A percentile compares a stretch with the other conserved stretches of the same genome.
These are phyloP conservation scores for Percina caprodes DNA, from an alignment of 2,113 vertebrate species.

Conservation along the genomic window DNA sequence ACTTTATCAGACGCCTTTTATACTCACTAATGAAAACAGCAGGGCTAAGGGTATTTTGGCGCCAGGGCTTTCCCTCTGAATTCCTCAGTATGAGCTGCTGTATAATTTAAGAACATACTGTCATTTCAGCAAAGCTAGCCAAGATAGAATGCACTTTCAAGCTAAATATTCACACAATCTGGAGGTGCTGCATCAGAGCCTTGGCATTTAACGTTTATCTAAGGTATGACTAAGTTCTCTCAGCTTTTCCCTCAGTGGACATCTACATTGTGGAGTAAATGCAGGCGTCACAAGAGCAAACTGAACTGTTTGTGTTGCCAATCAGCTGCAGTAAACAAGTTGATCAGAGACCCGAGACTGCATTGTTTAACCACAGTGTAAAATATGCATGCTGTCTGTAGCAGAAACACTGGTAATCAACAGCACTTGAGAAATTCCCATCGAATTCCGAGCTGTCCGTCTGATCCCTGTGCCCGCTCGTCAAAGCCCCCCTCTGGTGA, in stretches of 20 bases:
- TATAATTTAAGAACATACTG: slow-evolving; percentile 36
- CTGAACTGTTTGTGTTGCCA: background rate
- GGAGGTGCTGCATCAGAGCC: background rate
- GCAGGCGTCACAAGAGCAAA: background rate
- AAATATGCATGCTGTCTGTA: slow-evolving; percentile 28
- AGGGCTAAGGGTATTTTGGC: slow-evolving; percentile 60
- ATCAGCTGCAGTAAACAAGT: slow-evolving; percentile 10
- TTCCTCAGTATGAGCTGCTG: slow-evolving; percentile 53
- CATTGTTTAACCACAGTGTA: background rate
- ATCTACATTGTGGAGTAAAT: background rate
- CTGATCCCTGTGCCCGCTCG: slow-evolving; percentile 52
- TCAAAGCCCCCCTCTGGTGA: slow-evolving; percentile 65
- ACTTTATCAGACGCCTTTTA: slow-evolving; percentile 70
- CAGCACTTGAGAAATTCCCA: slow-evolving; percentile 71
- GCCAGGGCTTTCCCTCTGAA: slow-evolving; percentile 54
- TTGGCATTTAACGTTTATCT: background rate
- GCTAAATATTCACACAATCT: background rate
- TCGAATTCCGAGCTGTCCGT: slow-evolving; percentile 63
- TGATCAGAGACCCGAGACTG: background rate
- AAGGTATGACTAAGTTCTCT: background rate
- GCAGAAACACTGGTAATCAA: slow-evolving; percentile 31
- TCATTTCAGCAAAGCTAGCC: background rate
- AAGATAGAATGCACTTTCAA: background rate
- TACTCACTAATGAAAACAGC: slow-evolving; percentile 80
- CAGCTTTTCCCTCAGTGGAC: background rate